Conservation (phyloP, 1,140 invertebrate species). For the Himalopsyche phryganea region DNA sequence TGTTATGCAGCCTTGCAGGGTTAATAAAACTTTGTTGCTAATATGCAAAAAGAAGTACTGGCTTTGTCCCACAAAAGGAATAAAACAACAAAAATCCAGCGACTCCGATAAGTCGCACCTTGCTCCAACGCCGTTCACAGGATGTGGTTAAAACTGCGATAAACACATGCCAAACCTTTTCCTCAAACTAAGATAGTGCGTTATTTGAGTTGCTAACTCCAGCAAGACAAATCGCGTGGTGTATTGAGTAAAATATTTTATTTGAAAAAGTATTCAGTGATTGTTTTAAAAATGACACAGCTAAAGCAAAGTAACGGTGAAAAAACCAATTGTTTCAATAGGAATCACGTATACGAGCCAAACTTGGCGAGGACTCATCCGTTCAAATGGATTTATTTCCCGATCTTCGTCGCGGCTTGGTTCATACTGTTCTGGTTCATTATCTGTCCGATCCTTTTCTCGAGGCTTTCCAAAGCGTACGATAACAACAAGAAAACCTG, state of each 20-base stretch:
- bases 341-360: constrained; percentile 9
- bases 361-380: constrained; percentile 19
- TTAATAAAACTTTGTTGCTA: too few relatives aligned
- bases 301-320: background rate
- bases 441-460: constrained; percentile 24
- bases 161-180: too few relatives aligned
- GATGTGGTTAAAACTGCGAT: too few relatives aligned
- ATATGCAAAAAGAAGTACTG: too few relatives aligned
- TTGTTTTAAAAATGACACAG: background rate
- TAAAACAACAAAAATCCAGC: too few relatives aligned
- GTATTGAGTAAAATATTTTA: background rate
- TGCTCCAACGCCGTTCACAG: too few relatives aligned
- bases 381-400: constrained; percentile 30
- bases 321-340: constrained; percentile 12
- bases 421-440: constrained; percentile 29
- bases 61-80: too few relatives aligned
- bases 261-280: too few relatives aligned
- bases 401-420: constrained; percentile 23
- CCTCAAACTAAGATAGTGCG: too few relatives aligned
- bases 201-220: background rate
- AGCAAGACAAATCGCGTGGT: background rate
- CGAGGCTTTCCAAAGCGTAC: constrained; percentile 5
- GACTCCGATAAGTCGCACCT: too few relatives aligned
- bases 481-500: background rate
- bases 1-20: too few relatives aligned